These are phyloP conservation scores for Epizoanthus ramosus DNA, from an alignment of 92 coral and sea anemone species.

Conservation along the genomic window DNA sequence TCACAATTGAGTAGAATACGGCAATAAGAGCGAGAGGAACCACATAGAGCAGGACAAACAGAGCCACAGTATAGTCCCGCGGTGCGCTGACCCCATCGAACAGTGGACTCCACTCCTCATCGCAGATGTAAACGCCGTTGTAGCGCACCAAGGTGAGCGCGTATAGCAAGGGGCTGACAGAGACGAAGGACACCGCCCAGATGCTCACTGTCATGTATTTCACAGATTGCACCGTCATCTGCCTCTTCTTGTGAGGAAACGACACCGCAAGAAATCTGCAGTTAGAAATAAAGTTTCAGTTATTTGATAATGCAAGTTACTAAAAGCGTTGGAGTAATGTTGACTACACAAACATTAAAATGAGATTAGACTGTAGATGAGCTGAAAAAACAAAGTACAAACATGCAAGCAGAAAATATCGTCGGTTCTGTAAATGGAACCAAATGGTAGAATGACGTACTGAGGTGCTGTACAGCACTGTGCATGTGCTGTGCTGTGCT, in stretches of 20 bases:
- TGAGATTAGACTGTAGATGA: no score
- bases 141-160: neutral
- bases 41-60: conserved; percentile 21
- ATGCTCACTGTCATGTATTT: conserved; percentile 16
- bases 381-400: no score
- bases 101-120: conserved; percentile 36
- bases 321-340: no score
- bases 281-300: neutral
- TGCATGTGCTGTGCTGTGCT: no score
- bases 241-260: conserved; percentile 31
- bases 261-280: conserved; percentile 30
- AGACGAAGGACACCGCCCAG: conserved; percentile 21
- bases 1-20: conserved; percentile 18
- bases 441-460: no score
- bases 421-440: no score
- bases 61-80: conserved; percentile 24
- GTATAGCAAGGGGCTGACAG: conserved; percentile 32
- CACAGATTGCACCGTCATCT: conserved; percentile 17
- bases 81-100: conserved; percentile 27
- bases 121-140: conserved; percentile 20
- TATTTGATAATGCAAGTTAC: neutral
- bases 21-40: conserved; percentile 17
- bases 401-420: no score
- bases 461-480: no score
- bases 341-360: neutral